Evolutionary conservation across 2,797 vertebrate genomes (phyloP).

Genomic region (Gorsachius magnificus): DNA sequence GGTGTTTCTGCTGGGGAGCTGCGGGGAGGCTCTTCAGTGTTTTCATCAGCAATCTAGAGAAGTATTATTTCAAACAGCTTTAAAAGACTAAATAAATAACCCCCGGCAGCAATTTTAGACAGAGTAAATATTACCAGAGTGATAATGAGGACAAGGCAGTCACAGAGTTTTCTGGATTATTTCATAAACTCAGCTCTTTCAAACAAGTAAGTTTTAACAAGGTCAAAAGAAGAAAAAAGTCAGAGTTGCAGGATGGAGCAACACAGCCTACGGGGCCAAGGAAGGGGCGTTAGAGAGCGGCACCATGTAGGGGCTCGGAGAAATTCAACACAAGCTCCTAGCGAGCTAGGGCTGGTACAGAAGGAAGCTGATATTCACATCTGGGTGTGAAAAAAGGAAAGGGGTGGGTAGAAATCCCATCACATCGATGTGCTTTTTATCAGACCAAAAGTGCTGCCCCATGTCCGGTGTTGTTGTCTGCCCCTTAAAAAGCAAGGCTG

Average conservation of each 20-base stretch:
- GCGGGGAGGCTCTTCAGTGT: neutral
- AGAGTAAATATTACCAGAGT: neutral
- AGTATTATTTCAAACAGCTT: neutral
- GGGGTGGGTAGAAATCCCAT: neutral
- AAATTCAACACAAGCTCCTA: neutral
- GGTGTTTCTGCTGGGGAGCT: neutral
- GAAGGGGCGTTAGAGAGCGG: neutral
- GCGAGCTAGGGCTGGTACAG: neutral
- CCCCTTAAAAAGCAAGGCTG: neutral
- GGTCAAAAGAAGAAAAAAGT: neutral
- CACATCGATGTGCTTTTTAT: rapidly evolving
- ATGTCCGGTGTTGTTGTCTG: neutral
- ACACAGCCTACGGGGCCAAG: neutral
- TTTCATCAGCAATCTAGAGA: neutral
- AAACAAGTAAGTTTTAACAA: neutral
- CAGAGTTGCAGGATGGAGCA: neutral
- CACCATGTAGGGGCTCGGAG: neutral
- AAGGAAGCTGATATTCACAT: neutral
- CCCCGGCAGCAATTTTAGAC: neutral
- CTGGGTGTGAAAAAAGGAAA: neutral
- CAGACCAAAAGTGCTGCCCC: neutral
- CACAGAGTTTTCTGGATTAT: neutral
- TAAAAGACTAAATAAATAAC: neutral
- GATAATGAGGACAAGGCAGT: neutral
- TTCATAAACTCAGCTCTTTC: neutral